phyloP scores from a whole-genome alignment of 1,140 invertebrate species.

The Anastrepha ludens region DNA sequence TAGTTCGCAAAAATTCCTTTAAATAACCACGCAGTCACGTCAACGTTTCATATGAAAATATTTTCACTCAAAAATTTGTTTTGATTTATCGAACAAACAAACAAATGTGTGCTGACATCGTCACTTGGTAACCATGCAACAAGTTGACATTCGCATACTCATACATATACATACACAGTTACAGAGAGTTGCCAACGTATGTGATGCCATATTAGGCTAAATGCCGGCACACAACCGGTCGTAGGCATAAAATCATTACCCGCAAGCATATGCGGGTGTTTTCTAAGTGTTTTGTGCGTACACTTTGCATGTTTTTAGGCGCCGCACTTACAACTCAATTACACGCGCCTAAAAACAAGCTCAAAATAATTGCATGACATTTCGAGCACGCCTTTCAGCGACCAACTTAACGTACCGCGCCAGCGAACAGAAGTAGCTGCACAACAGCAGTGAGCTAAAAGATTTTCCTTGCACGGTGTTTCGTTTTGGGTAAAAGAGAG shows the following conservation, averaged over 20 bases:
- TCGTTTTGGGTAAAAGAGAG: background rate
- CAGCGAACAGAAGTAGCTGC: background rate
- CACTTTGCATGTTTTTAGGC: conserved; percentile 22
- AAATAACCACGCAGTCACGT: background rate
- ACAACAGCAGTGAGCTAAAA: background rate
- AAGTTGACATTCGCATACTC: background rate
- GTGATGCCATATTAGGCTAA: background rate
- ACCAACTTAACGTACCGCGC: background rate
- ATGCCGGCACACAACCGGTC: background rate
- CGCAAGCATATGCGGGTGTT: background rate
- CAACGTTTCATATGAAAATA: conserved; percentile 30
- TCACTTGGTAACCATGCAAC: conserved; percentile 45
- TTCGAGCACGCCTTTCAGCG: conserved; percentile 4
- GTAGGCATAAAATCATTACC: background rate
- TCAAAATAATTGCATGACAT: background rate
- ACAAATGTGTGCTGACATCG: background rate
- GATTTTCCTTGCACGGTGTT: background rate
- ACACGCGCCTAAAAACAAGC: background rate
- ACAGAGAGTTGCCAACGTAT: conserved; percentile 14
- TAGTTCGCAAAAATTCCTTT: background rate
- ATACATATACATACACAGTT: background rate
- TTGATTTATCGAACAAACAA: conserved; percentile 48
- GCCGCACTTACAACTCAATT: conserved; percentile 17
- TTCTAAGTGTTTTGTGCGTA: conserved; percentile 18
- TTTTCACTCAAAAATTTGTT: conserved; percentile 35